Percentiles rank a stretch among this genome's conserved stretches.
Evolutionary conservation across 1,140 invertebrate genomes (phyloP).

Genomic region (Dendrolimus punctatus): DNA sequence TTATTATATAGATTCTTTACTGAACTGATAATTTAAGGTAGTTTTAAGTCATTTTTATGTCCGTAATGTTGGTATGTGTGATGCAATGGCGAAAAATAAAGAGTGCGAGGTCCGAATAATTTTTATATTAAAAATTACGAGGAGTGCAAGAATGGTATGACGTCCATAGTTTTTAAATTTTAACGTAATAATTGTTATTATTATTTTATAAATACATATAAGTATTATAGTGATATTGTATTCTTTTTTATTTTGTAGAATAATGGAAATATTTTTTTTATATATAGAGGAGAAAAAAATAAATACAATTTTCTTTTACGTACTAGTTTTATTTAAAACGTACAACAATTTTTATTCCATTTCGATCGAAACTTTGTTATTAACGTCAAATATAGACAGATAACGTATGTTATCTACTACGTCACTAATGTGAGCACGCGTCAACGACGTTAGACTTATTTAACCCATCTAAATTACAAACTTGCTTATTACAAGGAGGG

Average conservation of each 20-base stretch:
- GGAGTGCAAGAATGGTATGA: conserved; percentile 53
- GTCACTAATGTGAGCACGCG: too few species aligned
- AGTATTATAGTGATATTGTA: conserved; percentile 62
- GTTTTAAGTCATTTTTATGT: conserved; percentile 41
- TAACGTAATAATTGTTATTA: conserved; percentile 33
- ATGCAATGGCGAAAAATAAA: conserved; percentile 15
- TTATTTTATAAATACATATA: conserved; percentile 40
- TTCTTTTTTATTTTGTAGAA: conserved; percentile 56
- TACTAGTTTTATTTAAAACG: conserved; percentile 8
- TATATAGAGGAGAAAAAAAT: conserved; percentile 60
- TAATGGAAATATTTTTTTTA: conserved; percentile 55
- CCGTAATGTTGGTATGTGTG: conserved; percentile 27
- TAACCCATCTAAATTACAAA: too few species aligned
- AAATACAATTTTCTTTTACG: conserved; percentile 43
- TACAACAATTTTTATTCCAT: too few species aligned
- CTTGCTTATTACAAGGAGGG: too few species aligned
- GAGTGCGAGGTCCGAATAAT: conserved; percentile 53
- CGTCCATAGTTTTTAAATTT: conserved; percentile 43
- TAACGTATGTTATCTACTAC: too few species aligned
- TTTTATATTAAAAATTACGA: conserved; percentile 70
- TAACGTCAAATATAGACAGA: too few species aligned
- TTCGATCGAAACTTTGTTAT: too few species aligned
- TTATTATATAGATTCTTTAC: conserved; percentile 34
- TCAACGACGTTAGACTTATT: too few species aligned
- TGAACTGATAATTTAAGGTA: conserved; percentile 58